Conservation (phyloP, 2,113 vertebrate species). For the Eubucco bourcierii region DNA sequence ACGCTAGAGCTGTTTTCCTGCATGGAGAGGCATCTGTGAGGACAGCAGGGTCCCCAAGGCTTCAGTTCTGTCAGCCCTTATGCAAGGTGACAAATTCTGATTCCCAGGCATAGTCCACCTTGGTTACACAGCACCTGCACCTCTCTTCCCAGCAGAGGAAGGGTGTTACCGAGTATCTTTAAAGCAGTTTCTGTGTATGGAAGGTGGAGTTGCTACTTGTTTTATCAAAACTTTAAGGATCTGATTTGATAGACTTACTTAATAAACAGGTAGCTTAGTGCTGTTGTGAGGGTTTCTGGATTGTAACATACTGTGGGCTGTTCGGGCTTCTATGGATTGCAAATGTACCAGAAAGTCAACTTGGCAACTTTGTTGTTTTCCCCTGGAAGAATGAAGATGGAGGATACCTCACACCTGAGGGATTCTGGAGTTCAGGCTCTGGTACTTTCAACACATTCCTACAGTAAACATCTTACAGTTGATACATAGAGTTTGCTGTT, state of each 20-base stretch:
- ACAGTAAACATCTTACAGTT: slow-evolving; percentile 18
- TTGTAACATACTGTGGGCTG: neutral
- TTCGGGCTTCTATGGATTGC: neutral
- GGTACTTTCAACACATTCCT: neutral
- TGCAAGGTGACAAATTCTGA: rapidly evolving
- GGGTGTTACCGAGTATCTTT: rapidly evolving
- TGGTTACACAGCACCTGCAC: neutral
- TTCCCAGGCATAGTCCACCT: rapidly evolving
- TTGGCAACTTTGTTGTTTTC: neutral
- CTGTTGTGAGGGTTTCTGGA: neutral
- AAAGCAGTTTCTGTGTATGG: neutral
- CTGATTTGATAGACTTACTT: neutral
- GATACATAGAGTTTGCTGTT: neutral
- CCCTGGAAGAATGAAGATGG: neutral
- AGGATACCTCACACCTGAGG: neutral
- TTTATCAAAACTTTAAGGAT: neutral
- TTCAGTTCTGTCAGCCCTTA: neutral
- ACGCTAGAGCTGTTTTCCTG: neutral
- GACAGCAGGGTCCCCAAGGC: rapidly evolving
- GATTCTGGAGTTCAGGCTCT: slow-evolving; percentile 1
- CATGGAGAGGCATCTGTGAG: neutral
- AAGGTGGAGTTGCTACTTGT: neutral
- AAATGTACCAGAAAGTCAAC: neutral
- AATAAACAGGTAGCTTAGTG: neutral
- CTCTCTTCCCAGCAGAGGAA: neutral